Evolutionary conservation across 2,888 invertebrate genomes (phyloP), one percentile per base, ranked within the genome.

Genomic region (Dorcus parallelipipedus): DNA sequence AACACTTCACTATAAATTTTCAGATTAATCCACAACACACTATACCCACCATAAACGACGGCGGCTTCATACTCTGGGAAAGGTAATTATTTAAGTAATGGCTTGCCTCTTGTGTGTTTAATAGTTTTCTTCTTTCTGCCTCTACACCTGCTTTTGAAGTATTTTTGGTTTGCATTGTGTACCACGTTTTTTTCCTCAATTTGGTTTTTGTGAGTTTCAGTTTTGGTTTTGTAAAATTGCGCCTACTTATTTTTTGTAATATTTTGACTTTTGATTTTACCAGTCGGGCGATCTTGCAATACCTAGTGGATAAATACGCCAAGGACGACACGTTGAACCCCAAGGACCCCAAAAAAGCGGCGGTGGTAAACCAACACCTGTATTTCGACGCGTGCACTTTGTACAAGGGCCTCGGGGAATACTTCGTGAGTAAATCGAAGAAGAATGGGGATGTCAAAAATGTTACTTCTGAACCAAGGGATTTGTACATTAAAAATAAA

Each of bases 1-100:
- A 14, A 14, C 14, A 14, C 26, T 6, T 33, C 7, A 33, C 5
- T 33, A 6, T 33, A 6, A 61, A 40, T 58, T 58, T 78, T 52
- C 73, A 88, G 88, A 81, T 88, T 76, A 88, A 88, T 74, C 87
- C 88, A 2, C 85, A 88, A 72, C 89, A 90, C 67, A 86, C 86
- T 0, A 79, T 90, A 58, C 90, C 90, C 2, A 87, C 88, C 1
- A 81, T 91, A 70, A 83, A 87, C 66, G 90, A 90, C 70, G 83
- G 84, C 68, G 89, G 88, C 42, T 87, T 89, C 64, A 80, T 82
- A 64, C 72, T 90, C 52, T 87, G 84, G 82, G 90, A 90, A 75
- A 88, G 86, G 86, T 86, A 74, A 33, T 33, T 33, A 33, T 33
- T 33, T 6, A 33, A 69, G 57, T 49, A 41, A 26, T 45, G 48